These are phyloP conservation scores for Strigamia maritima DNA, from an alignment of 2,888 invertebrate genomes.

Conservation along the genomic window DNA sequence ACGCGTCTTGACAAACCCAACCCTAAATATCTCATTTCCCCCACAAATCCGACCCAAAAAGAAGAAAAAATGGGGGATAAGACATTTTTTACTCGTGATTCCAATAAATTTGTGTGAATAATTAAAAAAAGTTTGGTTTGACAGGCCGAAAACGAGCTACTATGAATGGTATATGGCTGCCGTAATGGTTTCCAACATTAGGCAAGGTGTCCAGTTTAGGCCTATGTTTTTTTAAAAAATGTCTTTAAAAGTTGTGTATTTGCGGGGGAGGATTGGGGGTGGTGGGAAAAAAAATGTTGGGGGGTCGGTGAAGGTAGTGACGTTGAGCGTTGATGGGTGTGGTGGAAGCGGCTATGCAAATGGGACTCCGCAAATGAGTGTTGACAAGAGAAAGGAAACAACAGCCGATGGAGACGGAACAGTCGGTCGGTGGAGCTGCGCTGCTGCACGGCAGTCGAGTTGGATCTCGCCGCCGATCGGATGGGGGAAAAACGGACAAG, in stretches of 20 bases:
- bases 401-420: slow-evolving; percentile 5
- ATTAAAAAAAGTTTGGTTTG: not conserved
- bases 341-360: not conserved
- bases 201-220: not conserved
- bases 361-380: slow-evolving; percentile 6
- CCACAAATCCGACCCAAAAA: not conserved
- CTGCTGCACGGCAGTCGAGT: not conserved
- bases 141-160: not conserved
- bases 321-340: not conserved
- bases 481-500: not conserved
- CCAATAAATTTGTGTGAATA: not conserved
- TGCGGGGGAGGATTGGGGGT: not conserved
- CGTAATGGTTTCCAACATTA: not conserved
- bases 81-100: not conserved
- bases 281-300: not conserved
- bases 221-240: not conserved
- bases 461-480: not conserved
- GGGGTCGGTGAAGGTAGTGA: not conserved
- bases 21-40: not conserved
- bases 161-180: slow-evolving; percentile 13
- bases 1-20: not conserved
- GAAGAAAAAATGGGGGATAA: not conserved
- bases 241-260: not conserved
- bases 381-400: slow-evolving; percentile 19
- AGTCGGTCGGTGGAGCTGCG: not conserved